Conservation (phyloP, 2,888 invertebrate genomes). For the Tryphoninae sp. region DNA sequence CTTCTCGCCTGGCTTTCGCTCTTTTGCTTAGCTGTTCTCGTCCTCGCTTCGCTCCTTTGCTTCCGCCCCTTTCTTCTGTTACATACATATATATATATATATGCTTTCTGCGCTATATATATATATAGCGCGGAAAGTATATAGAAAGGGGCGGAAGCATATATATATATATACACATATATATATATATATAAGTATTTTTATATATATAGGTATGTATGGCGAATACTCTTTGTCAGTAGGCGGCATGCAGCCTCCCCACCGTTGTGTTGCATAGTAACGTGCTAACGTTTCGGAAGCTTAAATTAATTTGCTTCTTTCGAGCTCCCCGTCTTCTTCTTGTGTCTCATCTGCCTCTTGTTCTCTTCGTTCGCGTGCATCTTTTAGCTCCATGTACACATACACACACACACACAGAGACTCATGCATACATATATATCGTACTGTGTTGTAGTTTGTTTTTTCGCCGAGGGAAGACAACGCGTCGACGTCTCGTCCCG, state of each 20-base stretch:
- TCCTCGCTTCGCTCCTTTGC: constrained; percentile 69
- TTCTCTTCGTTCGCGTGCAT: constrained; percentile 47
- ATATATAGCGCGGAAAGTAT: no score
- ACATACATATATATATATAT: constrained; percentile 32
- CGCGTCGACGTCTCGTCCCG: constrained; percentile 49
- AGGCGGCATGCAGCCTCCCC: constrained; percentile 52
- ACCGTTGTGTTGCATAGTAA: constrained; percentile 64
- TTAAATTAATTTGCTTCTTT: constrained; percentile 72
- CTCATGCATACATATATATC: not conserved
- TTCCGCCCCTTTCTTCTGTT: constrained; percentile 54
- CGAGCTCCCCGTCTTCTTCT: constrained; percentile 53
- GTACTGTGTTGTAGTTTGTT: constrained; percentile 23
- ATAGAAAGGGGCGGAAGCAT: no score
- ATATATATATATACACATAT: constrained; percentile 5
- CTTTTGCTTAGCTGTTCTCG: constrained; percentile 59
- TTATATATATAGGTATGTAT: constrained; percentile 21
- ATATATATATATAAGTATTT: constrained; percentile 27
- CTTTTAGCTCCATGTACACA: not conserved
- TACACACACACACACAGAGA: not conserved
- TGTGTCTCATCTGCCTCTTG: constrained; percentile 37
- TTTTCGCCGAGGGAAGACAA: constrained; percentile 47
- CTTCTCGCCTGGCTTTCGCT: constrained; percentile 41
- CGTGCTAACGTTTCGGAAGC: constrained; percentile 70
- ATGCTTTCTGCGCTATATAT: no score
- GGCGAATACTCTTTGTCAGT: constrained; percentile 47